phyloP scores from a whole-genome alignment of 1,140 invertebrate genomes.

The Mamestra configurata region DNA sequence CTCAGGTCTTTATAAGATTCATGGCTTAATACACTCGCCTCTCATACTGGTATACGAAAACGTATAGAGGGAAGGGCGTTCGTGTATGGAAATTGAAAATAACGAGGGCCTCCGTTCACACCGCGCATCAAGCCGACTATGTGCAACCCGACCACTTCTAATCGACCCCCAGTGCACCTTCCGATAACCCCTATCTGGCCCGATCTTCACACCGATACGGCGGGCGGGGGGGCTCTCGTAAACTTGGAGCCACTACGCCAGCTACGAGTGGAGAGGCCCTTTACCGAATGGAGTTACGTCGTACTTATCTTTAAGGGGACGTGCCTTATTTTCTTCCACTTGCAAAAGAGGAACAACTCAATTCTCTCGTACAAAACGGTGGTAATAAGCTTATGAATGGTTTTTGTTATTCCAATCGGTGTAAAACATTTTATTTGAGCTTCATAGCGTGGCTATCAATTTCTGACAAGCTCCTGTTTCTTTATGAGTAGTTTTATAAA shows the following conservation, averaged over 20 bases:
- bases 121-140: constrained; percentile 78
- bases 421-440: constrained; percentile 47
- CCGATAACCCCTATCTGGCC: constrained; percentile 73
- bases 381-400: constrained; percentile 69
- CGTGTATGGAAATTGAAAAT: constrained; percentile 87
- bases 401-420: constrained; percentile 59
- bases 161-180: constrained; percentile 71
- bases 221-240: constrained; percentile 69
- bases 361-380: constrained; percentile 71
- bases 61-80: constrained; percentile 77
- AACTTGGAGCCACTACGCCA: constrained; percentile 75
- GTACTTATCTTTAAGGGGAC: constrained; percentile 85
- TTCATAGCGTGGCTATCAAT: not conserved
- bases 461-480: not conserved
- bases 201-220: constrained; percentile 71
- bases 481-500: not conserved
- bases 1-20: constrained; percentile 82
- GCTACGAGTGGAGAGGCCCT: constrained; percentile 81
- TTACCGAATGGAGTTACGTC: constrained; percentile 85
- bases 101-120: constrained; percentile 84
- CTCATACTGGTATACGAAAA: constrained; percentile 79
- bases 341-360: constrained; percentile 71
- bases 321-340: constrained; percentile 82
- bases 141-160: constrained; percentile 72
- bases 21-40: constrained; percentile 82